Evolutionary conservation across 2,113 vertebrate species (phyloP), one percentile per base, ranked within the genome.

Genomic region (Hippocampus zosterae): DNA sequence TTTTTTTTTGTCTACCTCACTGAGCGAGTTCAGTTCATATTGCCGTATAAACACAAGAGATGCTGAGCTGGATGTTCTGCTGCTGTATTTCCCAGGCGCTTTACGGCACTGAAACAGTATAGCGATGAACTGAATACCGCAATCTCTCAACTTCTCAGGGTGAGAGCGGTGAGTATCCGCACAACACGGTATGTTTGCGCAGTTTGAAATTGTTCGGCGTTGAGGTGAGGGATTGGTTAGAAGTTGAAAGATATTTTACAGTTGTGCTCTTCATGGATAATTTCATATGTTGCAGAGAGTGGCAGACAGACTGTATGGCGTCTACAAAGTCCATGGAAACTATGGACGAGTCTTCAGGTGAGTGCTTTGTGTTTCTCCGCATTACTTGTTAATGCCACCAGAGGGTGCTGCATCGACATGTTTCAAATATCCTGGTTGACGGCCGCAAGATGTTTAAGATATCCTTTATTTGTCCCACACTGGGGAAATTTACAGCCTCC

Each of bases 261-360:
- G 2, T n/a, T 52, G 7, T 71, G 63, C 37, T 69, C 8, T 18
- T 18, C 29, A 23, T 50, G 23, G 62, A 40, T 4, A 41, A 21
- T 69, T 4, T 25, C 57, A 44, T 70, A 67, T 79, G 85, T 91
- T 71, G 62, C 73, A 98, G 96, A 94, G 92, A 83, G 95, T 96
- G 41, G 96, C 96, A 82, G 96, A 98, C 81, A 90, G 96, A 68
- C 88, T 96, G 0, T 98, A 97, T 73, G 96, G 96, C 7, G 95
- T 98, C 67, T 98, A 96, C 89, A 97, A 98, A 88, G 95, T 98
- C 68, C 96, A 97, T 68, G 95, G 94, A 29, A 97, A 98, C 90
- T 98, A 98, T 2, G 96, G 96, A 66, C 88, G 96, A 89, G 94
- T 98, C 37, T 98, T 98, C 89, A 98, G 96, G 96, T 96, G 88